Evolutionary conservation across 2,797 vertebrate genomes (phyloP).

Genomic region (Pampus argenteus): DNA sequence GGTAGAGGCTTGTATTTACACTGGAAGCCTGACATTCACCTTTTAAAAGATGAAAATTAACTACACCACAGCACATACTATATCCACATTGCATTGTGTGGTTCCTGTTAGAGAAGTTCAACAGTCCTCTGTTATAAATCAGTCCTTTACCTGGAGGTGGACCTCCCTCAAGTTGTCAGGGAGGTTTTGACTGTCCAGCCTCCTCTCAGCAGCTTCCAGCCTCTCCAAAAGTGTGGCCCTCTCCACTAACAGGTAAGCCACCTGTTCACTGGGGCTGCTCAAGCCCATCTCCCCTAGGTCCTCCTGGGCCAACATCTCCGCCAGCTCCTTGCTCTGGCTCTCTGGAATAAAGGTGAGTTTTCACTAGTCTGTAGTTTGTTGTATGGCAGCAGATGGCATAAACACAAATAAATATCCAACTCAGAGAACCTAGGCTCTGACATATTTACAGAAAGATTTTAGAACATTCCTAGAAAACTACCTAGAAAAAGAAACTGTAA

Average conservation of each 20-base stretch:
- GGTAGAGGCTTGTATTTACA: not conserved
- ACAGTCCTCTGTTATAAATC: not conserved
- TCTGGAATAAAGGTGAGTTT: slow-evolving; percentile 76
- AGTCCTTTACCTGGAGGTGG: slow-evolving; percentile 85
- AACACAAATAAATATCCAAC: not conserved
- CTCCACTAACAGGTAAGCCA: slow-evolving; percentile 90
- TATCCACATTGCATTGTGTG: not conserved
- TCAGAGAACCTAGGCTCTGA: not conserved
- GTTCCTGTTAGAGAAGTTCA: not conserved
- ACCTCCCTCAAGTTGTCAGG: slow-evolving; percentile 70
- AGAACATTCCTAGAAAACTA: not conserved
- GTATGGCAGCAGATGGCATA: not conserved
- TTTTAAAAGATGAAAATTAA: slow-evolving; percentile 1
- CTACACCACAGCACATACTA: not conserved
- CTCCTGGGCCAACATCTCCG: slow-evolving; percentile 91
- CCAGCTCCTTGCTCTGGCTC: slow-evolving; percentile 88
- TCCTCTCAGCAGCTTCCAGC: slow-evolving; percentile 84
- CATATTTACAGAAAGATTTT: not conserved
- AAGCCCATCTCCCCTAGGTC: slow-evolving; percentile 87
- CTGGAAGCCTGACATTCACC: not conserved
- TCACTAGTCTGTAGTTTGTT: slow-evolving; percentile 7
- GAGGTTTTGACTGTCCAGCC: slow-evolving; percentile 77
- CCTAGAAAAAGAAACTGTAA: not conserved
- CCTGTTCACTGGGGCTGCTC: slow-evolving; percentile 89
- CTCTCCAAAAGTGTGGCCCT: slow-evolving; percentile 86